phyloP scores from a whole-genome alignment of 92 coral and sea anemone species.

The Pocillopora meandrina region DNA sequence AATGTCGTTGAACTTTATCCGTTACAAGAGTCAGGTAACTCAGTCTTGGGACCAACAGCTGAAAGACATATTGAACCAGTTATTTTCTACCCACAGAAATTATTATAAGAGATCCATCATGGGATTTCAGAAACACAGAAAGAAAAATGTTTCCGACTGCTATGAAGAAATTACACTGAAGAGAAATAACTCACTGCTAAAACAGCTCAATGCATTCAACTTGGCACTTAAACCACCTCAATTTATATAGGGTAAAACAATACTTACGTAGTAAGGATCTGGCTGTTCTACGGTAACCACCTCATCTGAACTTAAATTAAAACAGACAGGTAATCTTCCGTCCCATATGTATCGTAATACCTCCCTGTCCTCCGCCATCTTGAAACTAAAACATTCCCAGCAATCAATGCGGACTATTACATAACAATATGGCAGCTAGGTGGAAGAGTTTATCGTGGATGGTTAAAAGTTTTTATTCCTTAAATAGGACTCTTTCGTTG shows the following conservation, averaged over 20 bases:
- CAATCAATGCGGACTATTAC: background rate
- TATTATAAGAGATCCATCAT: too few species aligned
- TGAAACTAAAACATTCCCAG: slow-evolving; percentile 48
- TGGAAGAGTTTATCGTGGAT: background rate
- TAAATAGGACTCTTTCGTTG: slow-evolving; percentile 5
- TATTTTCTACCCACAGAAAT: too few species aligned
- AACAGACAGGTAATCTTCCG: slow-evolving; percentile 96
- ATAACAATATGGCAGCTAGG: slow-evolving; percentile 71
- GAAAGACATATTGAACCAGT: background rate
- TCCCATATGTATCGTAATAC: slow-evolving; percentile 95
- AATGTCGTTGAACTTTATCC: slow-evolving; percentile 94
- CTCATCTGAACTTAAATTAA: slow-evolving; percentile 92
- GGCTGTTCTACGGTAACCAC: slow-evolving; percentile 95
- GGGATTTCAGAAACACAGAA: too few species aligned
- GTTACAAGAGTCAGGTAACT: slow-evolving; percentile 94
- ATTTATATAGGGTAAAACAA: background rate
- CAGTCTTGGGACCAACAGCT: slow-evolving; percentile 96
- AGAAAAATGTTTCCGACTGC: too few species aligned
- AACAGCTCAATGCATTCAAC: background rate
- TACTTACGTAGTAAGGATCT: slow-evolving; percentile 95
- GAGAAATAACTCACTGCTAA: too few species aligned
- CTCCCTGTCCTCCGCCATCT: slow-evolving; percentile 99
- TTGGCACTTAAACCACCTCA: background rate
- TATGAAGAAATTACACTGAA: too few species aligned
- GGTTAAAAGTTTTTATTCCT: background rate